phyloP scores from a whole-genome alignment of 1,140 invertebrate species.

The Diabrotica undecimpunctata region DNA sequence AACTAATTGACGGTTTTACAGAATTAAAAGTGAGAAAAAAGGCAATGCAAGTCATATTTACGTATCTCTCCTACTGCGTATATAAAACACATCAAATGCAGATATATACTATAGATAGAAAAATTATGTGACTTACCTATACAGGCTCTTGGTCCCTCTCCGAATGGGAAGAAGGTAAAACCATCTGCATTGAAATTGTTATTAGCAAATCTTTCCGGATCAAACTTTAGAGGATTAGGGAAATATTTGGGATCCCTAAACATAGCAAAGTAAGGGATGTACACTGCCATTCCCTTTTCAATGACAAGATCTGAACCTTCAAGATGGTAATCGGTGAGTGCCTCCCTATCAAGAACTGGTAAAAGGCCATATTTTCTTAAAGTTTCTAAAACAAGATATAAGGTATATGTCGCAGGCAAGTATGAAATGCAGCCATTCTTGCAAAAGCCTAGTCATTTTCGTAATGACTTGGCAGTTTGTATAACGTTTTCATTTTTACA shows the following conservation, averaged over 20 bases:
- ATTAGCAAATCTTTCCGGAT: slow-evolving; percentile 48
- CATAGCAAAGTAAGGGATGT: slow-evolving; percentile 48
- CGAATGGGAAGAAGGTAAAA: slow-evolving; percentile 25
- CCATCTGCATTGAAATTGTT: slow-evolving; percentile 32
- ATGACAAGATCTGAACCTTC: slow-evolving; percentile 47
- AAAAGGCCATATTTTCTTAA: slow-evolving; percentile 52
- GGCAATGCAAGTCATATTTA: no score
- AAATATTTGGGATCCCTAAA: slow-evolving; percentile 44
- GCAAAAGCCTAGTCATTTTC: no score
- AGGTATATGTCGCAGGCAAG: no score
- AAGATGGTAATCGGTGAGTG: slow-evolving; percentile 48
- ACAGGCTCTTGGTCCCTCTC: slow-evolving; percentile 8
- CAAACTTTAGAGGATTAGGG: slow-evolving; percentile 49
- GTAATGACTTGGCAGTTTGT: no score
- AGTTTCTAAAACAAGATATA: slow-evolving; percentile 45
- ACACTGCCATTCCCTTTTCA: slow-evolving; percentile 46
- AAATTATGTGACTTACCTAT: slow-evolving; percentile 21
- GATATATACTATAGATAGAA: no score
- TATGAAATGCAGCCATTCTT: no score
- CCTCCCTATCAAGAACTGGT: slow-evolving; percentile 47
- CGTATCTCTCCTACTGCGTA: no score
- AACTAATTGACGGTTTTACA: no score
- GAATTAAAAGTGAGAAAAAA: no score
- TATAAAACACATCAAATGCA: no score
- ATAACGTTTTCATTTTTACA: no score